Evolutionary conservation across 2,113 vertebrate genomes (phyloP), one percentile per base, ranked within the genome.

Genomic region (Phrynocephalus versicolor): DNA sequence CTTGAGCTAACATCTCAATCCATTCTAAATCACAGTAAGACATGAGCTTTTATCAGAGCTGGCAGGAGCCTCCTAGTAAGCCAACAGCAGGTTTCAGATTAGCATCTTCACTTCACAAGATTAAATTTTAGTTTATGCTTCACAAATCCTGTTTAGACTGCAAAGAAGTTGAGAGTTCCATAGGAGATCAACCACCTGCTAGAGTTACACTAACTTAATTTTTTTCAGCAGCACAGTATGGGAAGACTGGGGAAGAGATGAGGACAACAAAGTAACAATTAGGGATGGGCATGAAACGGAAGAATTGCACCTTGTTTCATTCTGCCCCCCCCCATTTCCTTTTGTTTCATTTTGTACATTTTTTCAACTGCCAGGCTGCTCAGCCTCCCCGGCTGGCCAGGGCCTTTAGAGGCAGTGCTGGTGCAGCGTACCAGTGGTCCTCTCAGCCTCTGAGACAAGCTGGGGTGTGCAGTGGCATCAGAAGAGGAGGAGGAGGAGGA

Each of bases 51-150:
- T 94, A 94, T 93, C 90, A 89, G 91, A 90, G 79, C 15, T 84
- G 89, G 85, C 91, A 95, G 90, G 84, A 92, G 21, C 35, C 78
- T 62, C 86, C 30, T 69, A 80, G 1, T 58, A 78, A 90, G 69
- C 82, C 79, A 94, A 90, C 39, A 89, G 55, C 57, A 16, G 0
- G 58, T 74, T 89, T 79, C 84, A 93, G 92, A 93, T 92, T 89
- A 91, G 72, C 83, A 93, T 92, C 87, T 92, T 89, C 62, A 37
- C 75, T 91, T 89, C 39, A 70, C 84, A 94, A 91, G 91, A 88
- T 89, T 91, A 86, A 83, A 87, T 88, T 91, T 85, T 82, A 92
- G 88, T 91, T 91, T 89, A 91, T 87, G 87, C 82, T 90, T 90
- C 86, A 83, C 76, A 82, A 93, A 91, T 89, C 84, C 90, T 92